Evolutionary conservation across 2,888 invertebrate species (phyloP), one percentile per base, ranked within the genome.

Genomic region (Perithous albicinctus): DNA sequence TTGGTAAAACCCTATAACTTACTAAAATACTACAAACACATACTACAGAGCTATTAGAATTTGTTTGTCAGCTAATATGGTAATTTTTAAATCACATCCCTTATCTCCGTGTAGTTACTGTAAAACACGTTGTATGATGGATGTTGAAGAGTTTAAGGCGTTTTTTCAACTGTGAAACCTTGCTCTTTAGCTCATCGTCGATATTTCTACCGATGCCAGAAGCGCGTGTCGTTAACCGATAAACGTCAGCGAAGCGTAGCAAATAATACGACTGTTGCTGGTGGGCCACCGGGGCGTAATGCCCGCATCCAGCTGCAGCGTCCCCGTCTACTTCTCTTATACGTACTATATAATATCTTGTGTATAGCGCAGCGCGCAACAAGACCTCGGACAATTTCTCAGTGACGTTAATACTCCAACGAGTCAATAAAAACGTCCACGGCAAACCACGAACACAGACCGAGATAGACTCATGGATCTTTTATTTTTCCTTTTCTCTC

Each of bases 241-340:
- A 88, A 87, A 87, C 80, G 84, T 85, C 87, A 78, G 67, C 61
- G 75, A 77, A 69, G 63, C 69, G 64, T 15, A 64, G 69, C 74
- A 78, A 81, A 78, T 70, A 78, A 74, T 74, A 78, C 78, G 69
- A 74, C 74, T 72, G 73, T 74, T 69, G 77, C 81, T 69, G 77
- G 3, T 35, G 66, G 67, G 51, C 64, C 74, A 54, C 69, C 56
- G 48, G 18, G 29, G 32, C 26, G 20, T 26, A 35, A 38, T 5
- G 12, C 12, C 41, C n/a, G 23, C 41, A n/a, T 51, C 38, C 38
- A 38, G 35, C 51, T 26, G 35, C 26, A 18, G 46, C 35, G 23
- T 38, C 4, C n/a, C 38, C 23, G 38, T 54, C 38, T 0, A 10
- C 51, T 0, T 10, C 38, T 35, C 51, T 23, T 10, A 26, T 26